Percentiles rank a stretch among this genome's conserved stretches.
Evolutionary conservation across 92 coral and sea anemone genomes (phyloP).

Genomic region (Blastomussa wellsi): DNA sequence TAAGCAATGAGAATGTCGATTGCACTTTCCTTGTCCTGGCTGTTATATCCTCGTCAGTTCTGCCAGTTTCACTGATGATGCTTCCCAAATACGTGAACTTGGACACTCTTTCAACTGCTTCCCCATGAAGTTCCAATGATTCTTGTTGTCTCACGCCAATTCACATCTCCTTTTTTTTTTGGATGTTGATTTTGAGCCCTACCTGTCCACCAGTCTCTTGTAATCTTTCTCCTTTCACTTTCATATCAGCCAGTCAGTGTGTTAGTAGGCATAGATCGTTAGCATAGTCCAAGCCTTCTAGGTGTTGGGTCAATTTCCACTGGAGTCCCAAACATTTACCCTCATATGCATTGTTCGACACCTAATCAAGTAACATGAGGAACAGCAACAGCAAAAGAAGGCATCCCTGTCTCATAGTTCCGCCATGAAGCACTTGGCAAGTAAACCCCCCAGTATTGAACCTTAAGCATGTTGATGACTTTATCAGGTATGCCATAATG

Average conservation of each 20-base stretch:
- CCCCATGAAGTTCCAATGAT: neutral
- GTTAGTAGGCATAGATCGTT: neutral
- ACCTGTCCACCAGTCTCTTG: neutral
- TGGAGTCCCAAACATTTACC: neutral
- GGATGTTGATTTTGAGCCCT: constrained; percentile 5
- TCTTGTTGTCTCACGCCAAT: neutral
- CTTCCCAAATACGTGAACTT: neutral
- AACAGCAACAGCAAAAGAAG: neutral
- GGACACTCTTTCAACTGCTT: neutral
- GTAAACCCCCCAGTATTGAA: neutral
- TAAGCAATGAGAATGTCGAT: neutral
- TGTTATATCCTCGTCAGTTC: neutral
- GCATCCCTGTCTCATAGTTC: neutral
- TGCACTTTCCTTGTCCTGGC: neutral
- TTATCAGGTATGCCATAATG: neutral
- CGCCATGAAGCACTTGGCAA: constrained; percentile 1
- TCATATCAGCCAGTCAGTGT: neutral
- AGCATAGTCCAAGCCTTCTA: neutral
- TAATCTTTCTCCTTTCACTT: neutral
- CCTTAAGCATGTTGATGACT: neutral
- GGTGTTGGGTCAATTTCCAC: constrained; percentile 1
- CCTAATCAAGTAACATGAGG: neutral
- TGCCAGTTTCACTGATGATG: neutral
- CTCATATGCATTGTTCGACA: neutral
- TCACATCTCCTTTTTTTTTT: neutral